Evolutionary conservation across 2,113 vertebrate genomes (phyloP), one percentile per base, ranked within the genome.

Genomic region (Eublepharis macularius): DNA sequence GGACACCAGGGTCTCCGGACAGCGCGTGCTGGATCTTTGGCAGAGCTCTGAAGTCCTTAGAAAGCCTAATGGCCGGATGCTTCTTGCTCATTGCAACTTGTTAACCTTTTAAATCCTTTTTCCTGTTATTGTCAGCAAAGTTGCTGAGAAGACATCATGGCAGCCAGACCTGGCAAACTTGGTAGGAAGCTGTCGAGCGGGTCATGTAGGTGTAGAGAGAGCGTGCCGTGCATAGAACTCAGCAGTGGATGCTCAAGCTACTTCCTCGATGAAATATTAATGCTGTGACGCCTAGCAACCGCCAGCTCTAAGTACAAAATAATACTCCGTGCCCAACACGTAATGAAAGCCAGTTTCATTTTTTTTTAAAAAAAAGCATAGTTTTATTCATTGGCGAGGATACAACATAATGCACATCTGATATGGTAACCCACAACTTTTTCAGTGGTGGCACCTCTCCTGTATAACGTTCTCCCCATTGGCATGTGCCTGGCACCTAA

Each of bases 41-140:
- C 49, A 29, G 29, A 57, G 39, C 77, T 86, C 68, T 16, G 1
- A 81, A 91, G 87, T 87, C 91, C 85, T n/a, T 93, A 92, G 85
- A 95, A 91, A 92, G 91, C 63, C 85, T 90, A 91, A 91, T 94
- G 92, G 90, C 90, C 60, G 57, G 70, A 82, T 80, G 70, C 79
- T 93, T 93, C 94, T 91, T 92, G 92, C 80, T 88, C 4, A 0
- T 89, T 92, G 70, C 0, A 0, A 51, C 91, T 91, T 91, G 92
- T 93, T 94, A 91, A 94, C 75, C 68, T 89, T 81, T 82, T 86
- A 65, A 89, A 93, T 79, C 51, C 19, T 51, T 88, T 87, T 90
- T 93, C 87, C 92, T 89, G 81, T 81, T 84, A 47, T 85, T 81
- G 43, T 81, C 86, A 63, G 1, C 4, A 85, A 63, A 2, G 0